Base-by-base conservation (phyloP, 2,113 vertebrate genomes). In the Cepphus grylle region DNA sequence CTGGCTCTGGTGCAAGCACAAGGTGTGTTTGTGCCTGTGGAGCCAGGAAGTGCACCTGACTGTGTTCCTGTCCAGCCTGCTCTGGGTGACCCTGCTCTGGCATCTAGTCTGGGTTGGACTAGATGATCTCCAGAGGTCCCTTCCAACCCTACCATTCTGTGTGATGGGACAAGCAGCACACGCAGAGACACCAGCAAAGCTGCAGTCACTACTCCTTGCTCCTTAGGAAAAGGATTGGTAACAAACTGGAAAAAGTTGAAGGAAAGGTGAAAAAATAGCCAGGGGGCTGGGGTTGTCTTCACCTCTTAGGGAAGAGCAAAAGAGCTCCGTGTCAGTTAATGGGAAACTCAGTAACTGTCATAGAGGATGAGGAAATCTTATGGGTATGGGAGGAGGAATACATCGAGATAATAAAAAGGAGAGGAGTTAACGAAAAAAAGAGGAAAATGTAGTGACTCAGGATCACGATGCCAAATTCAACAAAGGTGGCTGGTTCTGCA, bases 131-230 rank as follows among this genome's bases (percentile, higher is more conserved):
- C 47, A 49, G 21, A 49, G 47, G 47, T 49, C 47, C 20, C 47
- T 49, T 49, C 21, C 47, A 49, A 49, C 47, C 21, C 47, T 12
- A 49, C 21, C 9, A 47, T 47, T 47, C 45, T 47, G 45, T 49
- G 53, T 1, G 0, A 52, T 19, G 53, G 26, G 42, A 50, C 0
- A 1, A 72, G 42, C 13, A 40, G 40, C n/a, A 13, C 2, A 2
- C 49, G 53, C 36, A 85, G 65, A 34, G 19, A 32, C 32, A 47
- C 23, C 5, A 5, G n/a, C 49, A 88, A 86, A 80, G 18, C 50
- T 69, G 58, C 52, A 20, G 15, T 42, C 27, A 58, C 38, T 53
- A 34, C 40, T 21, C 23, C 30, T 62, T 86, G 30, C 34, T 73
- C 50, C 76, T 45, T 47, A 40, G 77, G 38, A 65, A 50, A 83